Conservation (phyloP, 1,140 invertebrate genomes). For the Apis laboriosa region DNA sequence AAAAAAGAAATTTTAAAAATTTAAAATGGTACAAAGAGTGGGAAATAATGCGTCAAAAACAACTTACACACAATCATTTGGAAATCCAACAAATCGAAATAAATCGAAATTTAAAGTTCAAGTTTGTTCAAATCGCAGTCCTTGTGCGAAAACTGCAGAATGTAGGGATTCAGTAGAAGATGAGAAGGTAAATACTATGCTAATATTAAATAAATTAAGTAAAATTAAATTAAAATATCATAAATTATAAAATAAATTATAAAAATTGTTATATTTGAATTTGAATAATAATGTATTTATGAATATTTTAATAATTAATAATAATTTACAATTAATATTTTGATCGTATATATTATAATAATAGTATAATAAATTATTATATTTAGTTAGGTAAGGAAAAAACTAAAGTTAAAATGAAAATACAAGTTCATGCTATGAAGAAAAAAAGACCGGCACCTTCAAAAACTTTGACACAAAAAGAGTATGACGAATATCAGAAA, state of each 20-base stretch:
- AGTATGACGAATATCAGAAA: constrained; percentile 69
- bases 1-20: background rate
- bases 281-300: too few species aligned
- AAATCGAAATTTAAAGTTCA: background rate
- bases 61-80: background rate
- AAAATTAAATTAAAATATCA: too few species aligned
- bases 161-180: constrained; percentile 11
- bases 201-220: too few species aligned
- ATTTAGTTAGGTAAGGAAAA: background rate
- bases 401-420: background rate
- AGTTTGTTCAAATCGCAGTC: background rate
- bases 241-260: too few species aligned
- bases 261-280: too few species aligned
- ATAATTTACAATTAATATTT: background rate
- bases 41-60: background rate
- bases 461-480: constrained; percentile 70
- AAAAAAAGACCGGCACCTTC: constrained; percentile 50
- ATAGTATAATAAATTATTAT: background rate
- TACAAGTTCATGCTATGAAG: constrained; percentile 13
- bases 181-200: constrained; percentile 44
- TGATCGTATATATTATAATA: background rate
- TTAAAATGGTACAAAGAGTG: background rate
- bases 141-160: background rate
- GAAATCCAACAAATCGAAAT: background rate
- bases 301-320: background rate